Evolutionary conservation across 2,888 invertebrate species (phyloP).

Genomic region (Andrena fulva): DNA sequence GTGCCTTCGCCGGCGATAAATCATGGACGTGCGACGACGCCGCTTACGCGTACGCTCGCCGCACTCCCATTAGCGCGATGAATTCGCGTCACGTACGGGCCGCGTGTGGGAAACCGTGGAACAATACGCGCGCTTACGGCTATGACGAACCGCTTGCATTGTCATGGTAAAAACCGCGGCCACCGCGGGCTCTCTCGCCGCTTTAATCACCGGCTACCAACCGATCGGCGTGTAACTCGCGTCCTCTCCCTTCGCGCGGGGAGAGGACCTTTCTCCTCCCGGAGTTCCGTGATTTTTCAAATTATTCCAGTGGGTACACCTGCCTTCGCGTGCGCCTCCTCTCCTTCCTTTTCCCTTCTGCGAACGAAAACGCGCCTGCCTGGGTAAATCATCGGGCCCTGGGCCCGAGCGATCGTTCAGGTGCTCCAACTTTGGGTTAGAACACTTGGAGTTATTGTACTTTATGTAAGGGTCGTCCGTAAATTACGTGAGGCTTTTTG

Average conservation of each 20-base stretch:
- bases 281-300: conserved; percentile 38
- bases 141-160: conserved; percentile 66
- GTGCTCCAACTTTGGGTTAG: no score
- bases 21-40: conserved; percentile 32
- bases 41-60: conserved; percentile 47
- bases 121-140: conserved; percentile 71
- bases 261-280: conserved; percentile 22
- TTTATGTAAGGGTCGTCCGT: no score
- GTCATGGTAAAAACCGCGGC: conserved; percentile 68
- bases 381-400: no score
- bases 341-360: background rate
- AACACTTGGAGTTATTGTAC: no score
- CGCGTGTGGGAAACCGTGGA: conserved; percentile 77
- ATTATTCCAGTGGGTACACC: conserved; percentile 36
- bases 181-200: conserved; percentile 47
- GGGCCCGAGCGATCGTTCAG: no score
- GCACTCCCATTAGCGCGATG: conserved; percentile 74
- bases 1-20: conserved; percentile 41
- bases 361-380: no score
- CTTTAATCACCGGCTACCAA: conserved; percentile 53
- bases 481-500: no score
- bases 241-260: conserved; percentile 1
- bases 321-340: conserved; percentile 20
- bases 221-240: conserved; percentile 47
- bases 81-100: conserved; percentile 78